Base-by-base conservation (phyloP, 2,797 vertebrate species). In the Taenioides sp. region DNA sequence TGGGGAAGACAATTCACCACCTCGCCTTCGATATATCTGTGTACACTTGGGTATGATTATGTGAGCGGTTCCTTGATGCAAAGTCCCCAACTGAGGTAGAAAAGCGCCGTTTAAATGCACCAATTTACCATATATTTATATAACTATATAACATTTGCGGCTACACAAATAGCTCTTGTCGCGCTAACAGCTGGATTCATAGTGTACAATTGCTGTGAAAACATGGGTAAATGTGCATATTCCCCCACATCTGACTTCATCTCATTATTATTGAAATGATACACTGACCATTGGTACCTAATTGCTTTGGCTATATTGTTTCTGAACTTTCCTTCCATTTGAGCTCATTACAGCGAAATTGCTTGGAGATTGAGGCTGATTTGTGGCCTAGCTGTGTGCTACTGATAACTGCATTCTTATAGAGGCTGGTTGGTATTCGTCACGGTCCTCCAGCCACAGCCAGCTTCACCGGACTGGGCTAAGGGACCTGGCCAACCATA, bases 351-450 rank as follows among this genome's bases (percentile, higher is more conserved):
- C 83, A 69, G 20, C 68, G 73, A 81, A 88, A 88, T 86, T 83
- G 82, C 76, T 76, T 28, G 58, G 83, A 80, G 73, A 87, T 70
- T 67, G 83, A 78, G 79, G 71, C 76, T 87, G 87, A 85, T 89
- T 83, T 80, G 85, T 84, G 84, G 75, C 75, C 73, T 74, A 14
- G 71, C 69, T 67, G 74, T 55, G 31, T 16, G 43, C 69, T 50
- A 74, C 74, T 72, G 81, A 84, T 82, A 73, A 75, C 80, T 77
- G 67, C 73, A 77, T 86, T 82, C 73, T 77, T 80, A 75, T 72
- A 69, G 83, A 84, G 86, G 74, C 81, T 87, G 82, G 80, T 89
- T 89, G 77, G 79, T 83, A 89, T 89, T 87, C 84, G 77, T 79
- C 80, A 77, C 76, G 79, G 77, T 72, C 76, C 65, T 70, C 70